phyloP scores from a whole-genome alignment of 1,140 invertebrate genomes.

The Temnothorax nylanderi region DNA sequence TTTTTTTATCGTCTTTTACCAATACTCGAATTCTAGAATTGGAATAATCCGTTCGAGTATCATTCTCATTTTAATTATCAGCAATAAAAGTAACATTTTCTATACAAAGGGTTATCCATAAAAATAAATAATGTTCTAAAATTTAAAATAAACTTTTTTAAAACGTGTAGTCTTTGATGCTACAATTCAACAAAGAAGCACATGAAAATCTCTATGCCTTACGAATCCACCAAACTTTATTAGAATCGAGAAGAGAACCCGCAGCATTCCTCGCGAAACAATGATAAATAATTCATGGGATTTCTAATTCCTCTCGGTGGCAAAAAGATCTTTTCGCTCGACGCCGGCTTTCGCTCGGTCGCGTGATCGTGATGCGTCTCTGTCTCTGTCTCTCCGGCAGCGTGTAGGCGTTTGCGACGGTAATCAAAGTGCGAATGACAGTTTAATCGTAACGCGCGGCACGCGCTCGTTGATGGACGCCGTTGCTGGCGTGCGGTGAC shows the following conservation, averaged over 20 bases:
- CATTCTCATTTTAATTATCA: neutral
- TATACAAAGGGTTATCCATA: neutral
- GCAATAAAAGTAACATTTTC: neutral
- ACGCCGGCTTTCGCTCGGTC: constrained; percentile 24
- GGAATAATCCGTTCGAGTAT: neutral
- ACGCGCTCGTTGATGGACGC: constrained; percentile 74
- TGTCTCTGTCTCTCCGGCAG: neutral
- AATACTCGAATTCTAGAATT: neutral
- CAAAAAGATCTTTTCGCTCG: neutral
- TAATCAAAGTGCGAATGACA: constrained; percentile 79
- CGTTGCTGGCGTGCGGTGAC: constrained; percentile 60
- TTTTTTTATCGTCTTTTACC: neutral
- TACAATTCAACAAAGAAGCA: neutral
- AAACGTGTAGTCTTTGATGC: neutral
- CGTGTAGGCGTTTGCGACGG: constrained; percentile 65
- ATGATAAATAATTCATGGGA: constrained; percentile 57
- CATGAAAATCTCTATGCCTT: neutral
- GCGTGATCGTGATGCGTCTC: neutral
- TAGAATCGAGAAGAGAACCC: constrained; percentile 18
- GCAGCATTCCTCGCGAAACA: constrained; percentile 16
- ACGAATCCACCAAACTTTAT: neutral
- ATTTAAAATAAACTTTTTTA: neutral
- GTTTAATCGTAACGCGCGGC: constrained; percentile 80
- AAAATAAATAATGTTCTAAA: neutral
- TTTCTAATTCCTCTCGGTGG: constrained; percentile 14